Evolutionary conservation across 2,888 invertebrate genomes (phyloP).

Genomic region (Hydraecia micacea): DNA sequence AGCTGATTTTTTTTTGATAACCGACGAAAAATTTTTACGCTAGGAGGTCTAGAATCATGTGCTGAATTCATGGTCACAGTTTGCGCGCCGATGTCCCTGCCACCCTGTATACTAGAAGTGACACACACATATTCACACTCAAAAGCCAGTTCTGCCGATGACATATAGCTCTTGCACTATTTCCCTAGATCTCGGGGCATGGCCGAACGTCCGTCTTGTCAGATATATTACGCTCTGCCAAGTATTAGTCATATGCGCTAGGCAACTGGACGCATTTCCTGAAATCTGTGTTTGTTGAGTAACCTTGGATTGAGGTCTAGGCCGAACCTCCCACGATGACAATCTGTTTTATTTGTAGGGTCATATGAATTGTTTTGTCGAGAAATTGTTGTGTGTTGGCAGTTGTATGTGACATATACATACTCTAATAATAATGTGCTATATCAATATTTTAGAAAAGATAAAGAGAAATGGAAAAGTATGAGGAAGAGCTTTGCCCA

Average conservation of each 20-base stretch:
- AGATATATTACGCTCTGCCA: constrained; percentile 60
- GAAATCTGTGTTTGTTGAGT: constrained; percentile 59
- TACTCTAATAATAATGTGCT: no score
- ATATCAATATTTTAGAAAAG: not conserved
- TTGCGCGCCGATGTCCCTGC: not conserved
- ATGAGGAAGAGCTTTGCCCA: no score
- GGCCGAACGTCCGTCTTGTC: constrained; percentile 39
- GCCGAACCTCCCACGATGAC: constrained; percentile 27
- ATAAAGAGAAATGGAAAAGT: not conserved
- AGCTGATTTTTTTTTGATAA: no score
- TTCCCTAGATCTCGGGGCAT: constrained; percentile 16
- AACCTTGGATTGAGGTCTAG: constrained; percentile 57
- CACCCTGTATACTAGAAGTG: not conserved
- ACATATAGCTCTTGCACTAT: constrained; percentile 7
- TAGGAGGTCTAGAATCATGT: no score
- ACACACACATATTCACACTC: not conserved
- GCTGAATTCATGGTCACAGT: not conserved
- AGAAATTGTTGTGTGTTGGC: not conserved
- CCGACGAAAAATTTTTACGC: no score
- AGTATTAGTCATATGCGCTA: constrained; percentile 59
- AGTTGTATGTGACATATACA: not conserved
- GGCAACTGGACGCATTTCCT: constrained; percentile 67
- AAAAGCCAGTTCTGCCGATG: not conserved
- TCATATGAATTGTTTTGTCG: constrained; percentile 17
- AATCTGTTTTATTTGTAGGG: constrained; percentile 25